phyloP scores from a whole-genome alignment of 2,113 vertebrate genomes.

The Cyanoderma ruficeps region DNA sequence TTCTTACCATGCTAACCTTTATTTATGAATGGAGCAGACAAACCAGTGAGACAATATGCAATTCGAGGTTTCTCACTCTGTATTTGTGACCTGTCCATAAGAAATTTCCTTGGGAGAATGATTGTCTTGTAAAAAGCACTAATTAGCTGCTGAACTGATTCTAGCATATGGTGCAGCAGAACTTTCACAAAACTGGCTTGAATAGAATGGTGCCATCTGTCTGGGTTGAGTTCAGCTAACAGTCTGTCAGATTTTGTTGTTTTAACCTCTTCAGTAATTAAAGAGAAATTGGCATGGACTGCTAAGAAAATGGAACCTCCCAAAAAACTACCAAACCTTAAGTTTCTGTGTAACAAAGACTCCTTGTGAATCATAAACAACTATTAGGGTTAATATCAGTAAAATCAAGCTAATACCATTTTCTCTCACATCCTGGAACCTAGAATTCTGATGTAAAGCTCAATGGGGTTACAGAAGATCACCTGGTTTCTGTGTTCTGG shows the following conservation, averaged over 20 bases:
- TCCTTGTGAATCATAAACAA: neutral
- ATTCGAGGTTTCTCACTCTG: neutral
- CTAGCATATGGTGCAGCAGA: slow-evolving; percentile 10
- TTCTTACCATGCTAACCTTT: slow-evolving; percentile 35
- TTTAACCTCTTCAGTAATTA: slow-evolving; percentile 9
- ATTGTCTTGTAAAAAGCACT: neutral
- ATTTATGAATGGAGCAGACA: slow-evolving; percentile 10
- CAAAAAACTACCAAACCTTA: neutral
- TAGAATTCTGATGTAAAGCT: neutral
- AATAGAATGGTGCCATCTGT: neutral
- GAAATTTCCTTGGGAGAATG: slow-evolving; percentile 11
- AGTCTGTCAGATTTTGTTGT: slow-evolving; percentile 28
- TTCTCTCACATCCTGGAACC: neutral
- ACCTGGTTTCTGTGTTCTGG: neutral
- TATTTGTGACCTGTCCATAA: neutral
- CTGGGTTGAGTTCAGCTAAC: slow-evolving; percentile 14
- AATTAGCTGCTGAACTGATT: slow-evolving; percentile 41
- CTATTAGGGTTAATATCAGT: neutral
- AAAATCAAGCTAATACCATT: neutral
- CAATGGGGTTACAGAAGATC: neutral
- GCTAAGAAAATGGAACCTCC: neutral
- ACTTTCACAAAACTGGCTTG: slow-evolving; percentile 19
- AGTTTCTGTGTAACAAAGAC: neutral
- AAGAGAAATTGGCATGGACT: neutral
- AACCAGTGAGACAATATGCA: neutral